A percentile compares a stretch with the other conserved stretches of the same genome.
Conservation (phyloP, 2,113 vertebrate genomes). For the Oreochromis spilurus region DNA sequence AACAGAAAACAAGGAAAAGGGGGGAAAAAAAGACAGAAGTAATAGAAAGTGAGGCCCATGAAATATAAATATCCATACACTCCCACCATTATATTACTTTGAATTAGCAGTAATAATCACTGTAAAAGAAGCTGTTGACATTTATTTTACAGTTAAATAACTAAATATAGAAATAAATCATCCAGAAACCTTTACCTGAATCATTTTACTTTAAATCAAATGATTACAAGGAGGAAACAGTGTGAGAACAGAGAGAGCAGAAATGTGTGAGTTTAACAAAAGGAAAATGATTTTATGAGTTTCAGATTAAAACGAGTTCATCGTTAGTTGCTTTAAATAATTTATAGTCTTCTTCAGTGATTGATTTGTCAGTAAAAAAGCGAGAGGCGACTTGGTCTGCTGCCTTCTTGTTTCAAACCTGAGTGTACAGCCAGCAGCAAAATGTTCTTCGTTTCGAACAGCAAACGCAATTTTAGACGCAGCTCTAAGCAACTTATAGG, state of each 20-base stretch:
- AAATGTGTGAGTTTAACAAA: not conserved
- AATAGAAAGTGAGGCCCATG: slow-evolving; percentile 52
- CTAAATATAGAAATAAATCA: not conserved
- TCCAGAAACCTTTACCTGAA: not conserved
- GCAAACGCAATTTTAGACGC: not conserved
- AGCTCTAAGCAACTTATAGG: not conserved
- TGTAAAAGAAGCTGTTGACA: not conserved
- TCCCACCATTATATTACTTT: not conserved
- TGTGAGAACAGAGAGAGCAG: not conserved
- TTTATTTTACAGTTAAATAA: not conserved
- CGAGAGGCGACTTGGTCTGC: not conserved
- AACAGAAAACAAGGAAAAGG: slow-evolving; percentile 71
- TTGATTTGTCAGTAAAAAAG: not conserved
- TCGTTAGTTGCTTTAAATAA: not conserved
- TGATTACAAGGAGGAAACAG: not conserved
- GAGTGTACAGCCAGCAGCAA: not conserved
- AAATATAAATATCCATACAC: not conserved
- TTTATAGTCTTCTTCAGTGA: not conserved
- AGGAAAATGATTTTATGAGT: not conserved
- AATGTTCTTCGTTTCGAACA: not conserved
- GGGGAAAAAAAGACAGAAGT: slow-evolving; percentile 52
- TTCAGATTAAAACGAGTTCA: not conserved
- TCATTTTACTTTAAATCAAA: not conserved
- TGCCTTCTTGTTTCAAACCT: not conserved
- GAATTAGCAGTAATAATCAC: not conserved